Base-by-base conservation (phyloP, 2,888 invertebrate species). In the Apantesis nais region DNA sequence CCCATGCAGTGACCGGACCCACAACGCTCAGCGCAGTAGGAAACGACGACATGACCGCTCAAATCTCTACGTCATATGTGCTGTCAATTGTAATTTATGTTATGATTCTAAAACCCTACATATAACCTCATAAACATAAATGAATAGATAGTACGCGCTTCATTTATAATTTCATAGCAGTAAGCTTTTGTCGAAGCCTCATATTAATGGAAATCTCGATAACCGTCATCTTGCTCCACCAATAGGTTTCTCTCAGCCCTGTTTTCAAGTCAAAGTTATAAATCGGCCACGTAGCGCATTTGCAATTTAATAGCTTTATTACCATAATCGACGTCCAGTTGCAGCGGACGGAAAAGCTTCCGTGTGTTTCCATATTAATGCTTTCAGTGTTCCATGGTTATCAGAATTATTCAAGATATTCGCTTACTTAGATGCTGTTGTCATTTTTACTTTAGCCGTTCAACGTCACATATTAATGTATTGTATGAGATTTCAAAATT, bases 271-370 rank as follows among this genome's bases (percentile, higher is more conserved):
- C 78, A 76, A 84, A 83, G 85, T 82, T 83, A 86, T 84, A 87
- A 87, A 87, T 87, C 78, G 82, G 61, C 76, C 78, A 83, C 83
- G 84, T 81, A 80, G 74, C 84, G 78, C 86, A 92, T 93, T 93
- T 90, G 92, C 92, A 93, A 89, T 91, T 92, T 93, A 89, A 92
- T 92, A 77, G 86, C 83, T 71, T 79, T 85, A 91, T 92, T 92
- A 89, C 77, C 92, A 92, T 92, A 93, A 92, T 91, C 90, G 89
- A 89, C 85, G 88, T 85, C 85, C 86, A 79, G 82, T 75, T 76
- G 77, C 74, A 79, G 67, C 71, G 60, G 64, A 66, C 71, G 68
- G 55, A 29, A 73, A 48, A 44, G 73, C 77, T 71, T 70, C 79
- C 71, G 74, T 74, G 78, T 76, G 81, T 79, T 84, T 77, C 76